Evolutionary conservation across 2,888 invertebrate genomes (phyloP), one percentile per base, ranked within the genome.

Genomic region (Luperina nickerlii): DNA sequence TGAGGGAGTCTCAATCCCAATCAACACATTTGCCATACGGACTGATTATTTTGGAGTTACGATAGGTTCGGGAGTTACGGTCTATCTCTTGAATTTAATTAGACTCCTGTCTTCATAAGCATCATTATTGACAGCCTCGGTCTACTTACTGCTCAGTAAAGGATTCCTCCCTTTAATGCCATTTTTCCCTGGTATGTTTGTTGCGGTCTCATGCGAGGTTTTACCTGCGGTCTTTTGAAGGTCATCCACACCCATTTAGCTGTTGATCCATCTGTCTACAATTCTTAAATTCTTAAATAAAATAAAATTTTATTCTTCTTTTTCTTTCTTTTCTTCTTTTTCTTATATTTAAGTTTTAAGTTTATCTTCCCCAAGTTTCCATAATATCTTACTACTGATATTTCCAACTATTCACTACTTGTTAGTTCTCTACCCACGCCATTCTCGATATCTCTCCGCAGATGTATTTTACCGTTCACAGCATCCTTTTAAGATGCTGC

Each of bases 401-500:
- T 65, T 5, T 38, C n/a, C 0, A 81, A 54, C 48, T 71, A 63
- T 75, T 63, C 62, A 15, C 38, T 67, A 27, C 38, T 66, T 57
- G 51, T 54, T 71, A 66, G 20, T 70, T 38, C 24, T 38, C 45
- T 20, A 60, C 51, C 86, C 63, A 82, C 82, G 63, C 38, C 24
- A 20, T 66, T 69, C 15, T 82, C 24, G 27, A 83, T 79, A 76
- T 67, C 42, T 65, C 20, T 54, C 11, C 68, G 54, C 54, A 82
- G 69, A 66, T 82, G 74, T 70, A 82, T 82, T 82, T 73, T 81
- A 71, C 48, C 45, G 76, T 71, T 57, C 82, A 15, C 27, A 72
- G 75, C 68, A 20, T 75, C 68, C 24, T 65, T 71, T 72, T 82
- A 68, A 60, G 67, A 85, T 74, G 54, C 82, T 85, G 67, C 84